Evolutionary conservation across 1,140 invertebrate genomes (phyloP), one percentile per base, ranked within the genome.

Genomic region (Drosophila pseudoobscura): DNA sequence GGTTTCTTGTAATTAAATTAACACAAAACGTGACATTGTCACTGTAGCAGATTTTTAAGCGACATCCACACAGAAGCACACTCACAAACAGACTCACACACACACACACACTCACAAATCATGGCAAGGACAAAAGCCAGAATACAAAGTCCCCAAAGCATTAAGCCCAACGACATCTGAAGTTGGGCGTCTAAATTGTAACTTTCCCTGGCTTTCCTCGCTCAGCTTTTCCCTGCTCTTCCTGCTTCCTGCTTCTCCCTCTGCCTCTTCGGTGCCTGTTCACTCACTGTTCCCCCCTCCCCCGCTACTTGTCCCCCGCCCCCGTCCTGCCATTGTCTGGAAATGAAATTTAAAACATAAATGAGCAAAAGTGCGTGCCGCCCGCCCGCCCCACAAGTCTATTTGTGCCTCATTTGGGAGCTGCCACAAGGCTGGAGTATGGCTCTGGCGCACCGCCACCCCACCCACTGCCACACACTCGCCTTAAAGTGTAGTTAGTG

Each of bases 1-100:
- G 83, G 83, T 88, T 88, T 88, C 83, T 88, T 88, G 83, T 88
- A 88, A 88, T 88, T 88, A 88, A 88, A 88, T 88, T 88, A 88
- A 88, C 83, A 88, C 84, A 88, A 88, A 88, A 88, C 83, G 83
- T 88, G 83, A 88, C 83, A 88, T 89, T 88, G 83, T 83, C 83
- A 88, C 83, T 88, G 83, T 78, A 70, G 68, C 78, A 88, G 83
- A 88, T 84, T 88, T 88, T 88, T 83, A 88, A 88, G 83, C 78
- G 71, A 83, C 83, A 75, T 62, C 56, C 57, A 63, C 66, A 75
- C 56, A 68, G 54, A 56, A 22, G 54, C 20, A 41, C 22, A 49
- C 8, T 51, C 9, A 39, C 17, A 44, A 44, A 45, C 46, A 46
- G 20, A 60, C 13, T 53, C 11, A 15, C 41, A 47, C 50, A 49